phyloP scores from a whole-genome alignment of 2,113 vertebrate genomes.

The Rynchops niger region DNA sequence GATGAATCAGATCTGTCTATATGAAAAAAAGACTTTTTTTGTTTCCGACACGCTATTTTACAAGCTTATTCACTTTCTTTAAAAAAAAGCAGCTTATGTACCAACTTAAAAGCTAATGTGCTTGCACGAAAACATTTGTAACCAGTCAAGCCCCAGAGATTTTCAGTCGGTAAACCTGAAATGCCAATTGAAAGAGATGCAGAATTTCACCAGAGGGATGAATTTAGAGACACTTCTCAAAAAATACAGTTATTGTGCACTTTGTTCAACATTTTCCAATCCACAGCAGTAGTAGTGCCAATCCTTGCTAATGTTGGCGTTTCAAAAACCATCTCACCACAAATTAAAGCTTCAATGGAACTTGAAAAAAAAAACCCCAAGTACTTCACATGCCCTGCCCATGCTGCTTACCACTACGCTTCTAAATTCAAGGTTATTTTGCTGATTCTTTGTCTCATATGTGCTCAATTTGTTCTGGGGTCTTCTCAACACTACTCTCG shows the following conservation, averaged over 20 bases:
- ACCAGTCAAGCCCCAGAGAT: constrained; percentile 69
- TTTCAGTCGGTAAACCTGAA: constrained; percentile 63
- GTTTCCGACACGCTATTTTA: constrained; percentile 71
- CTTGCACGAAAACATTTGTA: constrained; percentile 75
- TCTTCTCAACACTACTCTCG: not conserved
- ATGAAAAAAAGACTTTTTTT: constrained; percentile 68
- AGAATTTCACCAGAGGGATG: not conserved
- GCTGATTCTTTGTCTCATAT: not conserved
- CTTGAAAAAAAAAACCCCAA: not conserved
- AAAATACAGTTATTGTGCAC: constrained; percentile 16
- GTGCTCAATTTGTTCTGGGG: not conserved
- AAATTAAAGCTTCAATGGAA: not conserved
- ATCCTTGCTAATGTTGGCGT: not conserved
- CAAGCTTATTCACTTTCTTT: constrained; percentile 72
- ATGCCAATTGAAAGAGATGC: constrained; percentile 41
- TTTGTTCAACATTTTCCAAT: not conserved
- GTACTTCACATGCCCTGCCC: not conserved
- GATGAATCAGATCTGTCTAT: constrained; percentile 78
- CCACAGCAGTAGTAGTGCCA: not conserved
- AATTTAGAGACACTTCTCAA: constrained; percentile 24
- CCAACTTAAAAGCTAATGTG: constrained; percentile 70
- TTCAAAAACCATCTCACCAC: not conserved
- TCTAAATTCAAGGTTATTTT: not conserved
- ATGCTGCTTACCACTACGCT: not conserved
- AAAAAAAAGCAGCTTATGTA: constrained; percentile 66